Evolutionary conservation across 2,888 invertebrate species (phyloP), one percentile per base, ranked within the genome.

Genomic region (Mesoligia furuncula): DNA sequence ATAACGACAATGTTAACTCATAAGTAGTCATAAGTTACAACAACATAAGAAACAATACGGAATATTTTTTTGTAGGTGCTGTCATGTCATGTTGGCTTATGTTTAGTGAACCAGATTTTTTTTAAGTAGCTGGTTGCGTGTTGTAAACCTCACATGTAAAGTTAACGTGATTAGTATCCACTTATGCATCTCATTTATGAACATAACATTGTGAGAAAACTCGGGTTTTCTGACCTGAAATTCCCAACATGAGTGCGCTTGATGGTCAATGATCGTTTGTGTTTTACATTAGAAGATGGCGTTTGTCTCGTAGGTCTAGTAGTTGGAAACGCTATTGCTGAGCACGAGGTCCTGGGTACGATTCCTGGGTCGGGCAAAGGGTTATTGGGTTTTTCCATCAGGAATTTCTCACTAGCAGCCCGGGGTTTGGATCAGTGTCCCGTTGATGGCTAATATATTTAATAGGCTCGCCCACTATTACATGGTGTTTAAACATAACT

Each of bases 141-240:
- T 42, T 24, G 13, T 31, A 45, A 48, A 4, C 31, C 11, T 45
- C 8, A 42, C 69, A 31, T 57, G 31, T 57, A 31, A 20, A 42
- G 27, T 69, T 11, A 4, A 54, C 17, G 7, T 73, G 73, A 69
- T 73, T 48, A 24, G 36, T 62, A 8, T n/a, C n/a, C 9, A 64
- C n/a, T 42, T 75, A 39, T 45, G 73, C 31, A 75, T 75, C 20
- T 75, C 13, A 73, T 75, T 64, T 70, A 20, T 3, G n/a, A 45
- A 24, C 17, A 73, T 27, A 73, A 67, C 24, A 24, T 17, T 11
- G 27, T 7, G 42, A 59, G 57, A 70, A 70, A 59, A 36, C 13
- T 66, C 48, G 1, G 7, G 27, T 20, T 64, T 51, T 67, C 15
- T 36, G 11, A 71, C 42, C 3, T 20, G 31, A 17, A 24, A 31